Evolutionary conservation across 2,113 vertebrate genomes (phyloP).

Genomic region (Cettia cetti): DNA sequence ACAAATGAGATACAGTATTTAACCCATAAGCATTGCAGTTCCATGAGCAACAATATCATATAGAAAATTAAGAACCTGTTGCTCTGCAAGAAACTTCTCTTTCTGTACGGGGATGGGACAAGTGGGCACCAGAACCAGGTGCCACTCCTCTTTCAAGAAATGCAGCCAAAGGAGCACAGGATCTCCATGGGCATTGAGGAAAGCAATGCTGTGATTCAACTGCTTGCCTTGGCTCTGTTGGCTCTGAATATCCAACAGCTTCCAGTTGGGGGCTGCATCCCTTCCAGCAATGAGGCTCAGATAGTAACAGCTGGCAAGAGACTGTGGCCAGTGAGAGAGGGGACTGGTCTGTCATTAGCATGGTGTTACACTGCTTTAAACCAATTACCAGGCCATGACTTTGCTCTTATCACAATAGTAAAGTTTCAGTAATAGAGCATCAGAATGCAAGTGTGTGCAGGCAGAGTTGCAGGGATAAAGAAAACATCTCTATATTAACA

Average conservation of each 20-base stretch:
- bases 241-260: not conserved
- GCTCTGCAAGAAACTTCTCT: not conserved
- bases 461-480: not conserved
- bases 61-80: not conserved
- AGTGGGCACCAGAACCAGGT: not conserved
- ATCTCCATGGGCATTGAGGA: rapidly evolving
- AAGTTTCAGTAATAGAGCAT: not conserved
- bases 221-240: not conserved
- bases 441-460: not conserved
- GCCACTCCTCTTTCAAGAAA: not conserved
- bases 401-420: rapidly evolving
- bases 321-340: not conserved
- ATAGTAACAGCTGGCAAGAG: not conserved
- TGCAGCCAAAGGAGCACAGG: rapidly evolving
- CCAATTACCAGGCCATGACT: not conserved
- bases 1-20: not conserved
- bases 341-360: not conserved
- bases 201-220: not conserved
- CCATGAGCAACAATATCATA: not conserved
- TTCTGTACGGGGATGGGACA: rapidly evolving
- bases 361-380: not conserved
- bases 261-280: not conserved
- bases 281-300: not conserved
- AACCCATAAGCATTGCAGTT: not conserved
- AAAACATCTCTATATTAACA: not conserved